Evolutionary conservation across 2,888 invertebrate species (phyloP).

Genomic region (Pandemis corylana): DNA sequence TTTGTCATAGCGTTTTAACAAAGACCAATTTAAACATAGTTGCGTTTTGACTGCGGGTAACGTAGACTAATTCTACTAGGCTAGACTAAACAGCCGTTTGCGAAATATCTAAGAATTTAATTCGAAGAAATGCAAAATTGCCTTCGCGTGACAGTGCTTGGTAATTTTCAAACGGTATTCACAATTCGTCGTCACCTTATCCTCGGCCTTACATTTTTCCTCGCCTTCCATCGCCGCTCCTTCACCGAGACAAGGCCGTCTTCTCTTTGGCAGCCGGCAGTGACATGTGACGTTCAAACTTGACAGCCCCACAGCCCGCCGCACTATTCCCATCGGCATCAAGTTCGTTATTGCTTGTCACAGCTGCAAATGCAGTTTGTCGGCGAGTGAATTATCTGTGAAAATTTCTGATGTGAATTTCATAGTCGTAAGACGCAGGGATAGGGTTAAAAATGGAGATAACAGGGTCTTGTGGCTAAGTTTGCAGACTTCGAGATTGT

Average conservation of each 20-base stretch:
- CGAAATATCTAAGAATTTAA: neutral
- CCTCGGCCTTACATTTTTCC: constrained; percentile 44
- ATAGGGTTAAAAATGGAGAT: constrained; percentile 58
- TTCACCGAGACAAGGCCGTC: constrained; percentile 61
- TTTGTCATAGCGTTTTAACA: too few relatives aligned
- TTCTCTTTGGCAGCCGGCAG: constrained; percentile 65
- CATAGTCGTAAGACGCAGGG: constrained; percentile 50
- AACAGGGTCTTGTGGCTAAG: constrained; percentile 43
- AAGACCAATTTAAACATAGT: too few relatives aligned
- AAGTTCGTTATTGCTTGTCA: constrained; percentile 48
- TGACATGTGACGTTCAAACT: constrained; percentile 71
- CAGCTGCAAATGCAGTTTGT: constrained; percentile 50
- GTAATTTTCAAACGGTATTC: constrained; percentile 1
- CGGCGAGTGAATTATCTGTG: constrained; percentile 55
- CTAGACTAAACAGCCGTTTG: too few relatives aligned
- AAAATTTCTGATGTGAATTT: constrained; percentile 53
- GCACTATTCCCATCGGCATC: constrained; percentile 46
- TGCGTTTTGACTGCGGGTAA: too few relatives aligned
- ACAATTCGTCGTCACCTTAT: constrained; percentile 44
- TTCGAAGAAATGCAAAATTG: constrained; percentile 25
- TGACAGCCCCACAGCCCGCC: constrained; percentile 62
- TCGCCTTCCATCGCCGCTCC: constrained; percentile 44
- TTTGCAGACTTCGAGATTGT: constrained; percentile 69
- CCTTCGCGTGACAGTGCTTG: neutral
- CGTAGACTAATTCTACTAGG: too few relatives aligned